These are phyloP conservation scores for Acanthurus lineatus DNA, from an alignment of 2,797 vertebrate species.

Conservation along the genomic window DNA sequence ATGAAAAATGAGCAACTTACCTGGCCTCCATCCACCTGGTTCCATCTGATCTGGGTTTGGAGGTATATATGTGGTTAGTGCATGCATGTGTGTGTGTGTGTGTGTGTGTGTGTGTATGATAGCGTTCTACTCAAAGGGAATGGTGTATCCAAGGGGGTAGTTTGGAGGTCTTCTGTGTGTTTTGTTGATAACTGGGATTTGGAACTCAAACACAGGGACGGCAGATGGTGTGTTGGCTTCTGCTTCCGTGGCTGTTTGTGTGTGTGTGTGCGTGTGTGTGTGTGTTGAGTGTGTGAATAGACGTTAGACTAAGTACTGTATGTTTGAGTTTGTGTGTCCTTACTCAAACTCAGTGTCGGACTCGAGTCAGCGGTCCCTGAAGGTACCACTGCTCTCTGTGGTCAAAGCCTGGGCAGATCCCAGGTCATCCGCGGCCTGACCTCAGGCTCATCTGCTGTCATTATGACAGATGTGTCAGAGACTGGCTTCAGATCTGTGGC, in stretches of 20 bases:
- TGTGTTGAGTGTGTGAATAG: constrained; percentile 38
- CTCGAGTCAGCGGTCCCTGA: constrained; percentile 57
- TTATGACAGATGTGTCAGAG: constrained; percentile 71
- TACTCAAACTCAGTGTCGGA: constrained; percentile 61
- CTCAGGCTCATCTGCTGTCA: constrained; percentile 70
- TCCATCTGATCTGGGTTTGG: constrained; percentile 55
- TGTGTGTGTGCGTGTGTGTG: constrained; percentile 30
- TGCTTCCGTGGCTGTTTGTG: constrained; percentile 48
- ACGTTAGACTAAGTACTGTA: constrained; percentile 19
- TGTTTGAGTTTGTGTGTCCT: constrained; percentile 47
- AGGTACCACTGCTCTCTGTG: constrained; percentile 51
- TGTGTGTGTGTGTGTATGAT: constrained; percentile 30
- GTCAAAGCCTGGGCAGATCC: constrained; percentile 59
- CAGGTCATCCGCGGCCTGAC: constrained; percentile 57
- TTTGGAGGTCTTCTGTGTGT: constrained; percentile 79
- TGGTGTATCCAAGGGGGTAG: constrained; percentile 57
- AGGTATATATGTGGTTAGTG: constrained; percentile 37
- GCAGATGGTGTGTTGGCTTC: constrained; percentile 85
- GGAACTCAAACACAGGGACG: constrained; percentile 80
- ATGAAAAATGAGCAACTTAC: constrained; percentile 65
- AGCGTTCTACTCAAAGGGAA: constrained; percentile 58
- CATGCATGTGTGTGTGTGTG: constrained; percentile 8
- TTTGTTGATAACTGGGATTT: constrained; percentile 87
- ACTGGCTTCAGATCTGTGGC: constrained; percentile 51
- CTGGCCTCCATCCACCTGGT: constrained; percentile 55